Evolutionary conservation across 2,113 vertebrate genomes (phyloP), one percentile per base, ranked within the genome.

Genomic region (Stigmatopora nigra): DNA sequence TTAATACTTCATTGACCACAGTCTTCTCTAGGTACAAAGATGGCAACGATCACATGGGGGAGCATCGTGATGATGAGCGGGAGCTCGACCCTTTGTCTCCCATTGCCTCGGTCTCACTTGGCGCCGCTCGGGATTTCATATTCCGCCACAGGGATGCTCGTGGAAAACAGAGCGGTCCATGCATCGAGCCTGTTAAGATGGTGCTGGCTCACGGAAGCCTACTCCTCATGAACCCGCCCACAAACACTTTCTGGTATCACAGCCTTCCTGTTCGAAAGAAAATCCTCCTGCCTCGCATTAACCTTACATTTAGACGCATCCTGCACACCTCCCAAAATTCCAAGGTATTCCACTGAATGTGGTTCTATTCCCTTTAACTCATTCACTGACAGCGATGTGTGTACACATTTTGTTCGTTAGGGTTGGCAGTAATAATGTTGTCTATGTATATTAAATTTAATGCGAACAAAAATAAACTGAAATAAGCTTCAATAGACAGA

Each of bases 241-340:
- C 96, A 69, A 99, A 99, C 20, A 70, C 88, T 0, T 78, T 92
- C 61, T 99, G 96, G 96, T 95, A 95, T 71, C 97, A 99, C 88
- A 94, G 94, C 72, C 81, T 99, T 48, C 97, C 97, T 0, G 61
- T 80, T 14, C 92, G 97, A 62, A 95, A 84, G 84, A 93, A 82
- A 63, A 77, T 95, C 5, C 80, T 90, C 22, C 74, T 70, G 0
- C 92, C 95, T 0, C 87, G 95, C 13, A 79, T 98, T 76, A 99
- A 96, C 72, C 86, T 99, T 79, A 99, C 96, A 0, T 99, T 97
- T 56, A 91, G 97, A 63, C 88, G 87, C 44, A 71, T 98, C 61
- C 41, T 88, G 17, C 44, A 46, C 59, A 51, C 49, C 17, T 19
- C n/a, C 11, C 76, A 82, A 53, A 78, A 64, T 38, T 61, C 12